A percentile compares a stretch with the other conserved stretches of the same genome.
Evolutionary conservation across 2,113 vertebrate species (phyloP).

Genomic region (Tricholaema leucomelas): DNA sequence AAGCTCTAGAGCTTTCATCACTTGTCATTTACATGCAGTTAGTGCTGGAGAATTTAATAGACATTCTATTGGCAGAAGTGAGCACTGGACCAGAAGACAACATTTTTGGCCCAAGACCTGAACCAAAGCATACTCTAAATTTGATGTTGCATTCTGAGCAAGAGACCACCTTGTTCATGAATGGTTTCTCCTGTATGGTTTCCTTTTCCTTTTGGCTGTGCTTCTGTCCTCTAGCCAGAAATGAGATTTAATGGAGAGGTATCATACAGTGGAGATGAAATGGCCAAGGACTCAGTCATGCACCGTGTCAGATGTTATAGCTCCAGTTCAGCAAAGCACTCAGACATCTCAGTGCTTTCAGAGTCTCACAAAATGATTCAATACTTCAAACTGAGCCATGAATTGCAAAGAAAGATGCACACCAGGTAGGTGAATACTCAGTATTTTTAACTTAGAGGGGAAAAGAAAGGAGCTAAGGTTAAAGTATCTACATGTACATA

Average conservation of each 20-base stretch:
- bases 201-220: background rate
- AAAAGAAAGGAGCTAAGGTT: background rate
- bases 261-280: slow-evolving; percentile 8
- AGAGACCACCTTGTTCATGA: background rate
- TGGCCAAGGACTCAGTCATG: background rate
- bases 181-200: background rate
- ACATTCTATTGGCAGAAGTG: background rate
- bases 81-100: background rate
- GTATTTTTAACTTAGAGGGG: background rate
- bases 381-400: background rate
- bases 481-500: background rate
- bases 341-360: background rate
- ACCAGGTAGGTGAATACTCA: background rate
- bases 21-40: background rate
- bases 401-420: background rate
- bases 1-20: background rate
- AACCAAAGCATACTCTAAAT: background rate
- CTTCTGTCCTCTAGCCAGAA: background rate
- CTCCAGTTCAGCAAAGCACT: background rate
- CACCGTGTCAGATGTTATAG: background rate
- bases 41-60: background rate
- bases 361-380: background rate
- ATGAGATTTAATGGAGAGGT: slow-evolving; percentile 1
- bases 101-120: background rate
- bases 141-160: background rate